phyloP scores from a whole-genome alignment of 2,888 invertebrate species.

The Bombylius discolor region DNA sequence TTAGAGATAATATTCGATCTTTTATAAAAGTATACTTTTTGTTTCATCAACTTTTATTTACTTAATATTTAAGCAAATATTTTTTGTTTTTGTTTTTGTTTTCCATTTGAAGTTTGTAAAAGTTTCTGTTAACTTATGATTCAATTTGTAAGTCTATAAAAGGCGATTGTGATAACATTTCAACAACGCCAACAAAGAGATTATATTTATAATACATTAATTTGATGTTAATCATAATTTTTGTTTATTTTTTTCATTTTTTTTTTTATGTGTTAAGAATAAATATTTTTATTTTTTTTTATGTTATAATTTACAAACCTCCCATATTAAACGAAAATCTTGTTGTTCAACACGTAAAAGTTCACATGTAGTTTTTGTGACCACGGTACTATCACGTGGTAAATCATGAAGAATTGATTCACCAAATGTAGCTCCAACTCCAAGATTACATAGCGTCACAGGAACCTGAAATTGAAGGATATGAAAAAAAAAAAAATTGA shows the following conservation, averaged over 20 bases:
- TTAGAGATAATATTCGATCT: too few relatives aligned
- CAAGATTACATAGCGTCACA: slow-evolving; percentile 52
- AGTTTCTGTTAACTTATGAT: too few relatives aligned
- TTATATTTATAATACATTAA: background rate
- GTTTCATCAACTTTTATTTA: too few relatives aligned
- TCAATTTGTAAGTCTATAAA: too few relatives aligned
- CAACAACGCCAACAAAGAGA: too few relatives aligned
- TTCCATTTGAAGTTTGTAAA: too few relatives aligned
- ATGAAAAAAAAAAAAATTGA: background rate
- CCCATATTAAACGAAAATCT: slow-evolving; percentile 64
- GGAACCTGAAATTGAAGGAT: slow-evolving; percentile 41
- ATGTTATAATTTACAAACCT: slow-evolving; percentile 41
- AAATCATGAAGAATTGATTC: slow-evolving; percentile 61
- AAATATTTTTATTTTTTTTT: background rate
- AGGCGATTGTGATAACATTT: too few relatives aligned
- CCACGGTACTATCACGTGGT: slow-evolving; percentile 56
- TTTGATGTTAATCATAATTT: slow-evolving; percentile 12
- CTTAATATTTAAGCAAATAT: too few relatives aligned
- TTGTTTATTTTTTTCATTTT: too few relatives aligned
- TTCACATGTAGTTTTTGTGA: slow-evolving; percentile 61
- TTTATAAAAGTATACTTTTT: too few relatives aligned
- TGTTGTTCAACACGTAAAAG: slow-evolving; percentile 60
- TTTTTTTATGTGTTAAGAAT: slow-evolving; percentile 1
- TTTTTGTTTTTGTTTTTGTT: too few relatives aligned
- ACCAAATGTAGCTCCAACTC: slow-evolving; percentile 63